Base-by-base conservation (phyloP, 2,113 vertebrate genomes). In the Chloroceryle aenea region DNA sequence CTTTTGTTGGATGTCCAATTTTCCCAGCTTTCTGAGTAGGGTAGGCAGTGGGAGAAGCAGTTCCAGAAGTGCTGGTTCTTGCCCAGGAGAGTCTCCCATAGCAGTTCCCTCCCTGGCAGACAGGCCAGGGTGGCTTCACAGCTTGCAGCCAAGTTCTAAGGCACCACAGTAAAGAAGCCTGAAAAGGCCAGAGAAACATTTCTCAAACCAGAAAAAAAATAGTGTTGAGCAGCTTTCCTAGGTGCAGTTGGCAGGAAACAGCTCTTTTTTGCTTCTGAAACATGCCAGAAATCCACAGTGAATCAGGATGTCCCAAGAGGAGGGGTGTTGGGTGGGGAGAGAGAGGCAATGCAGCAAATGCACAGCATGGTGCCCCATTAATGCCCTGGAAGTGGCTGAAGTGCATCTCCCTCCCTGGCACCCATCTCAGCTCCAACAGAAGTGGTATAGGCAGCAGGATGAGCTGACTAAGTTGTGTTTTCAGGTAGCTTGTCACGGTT, bases 91-190 rank as follows among this genome's bases (percentile, higher is more conserved):
- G n/a, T 81, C 81, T 96, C 88, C 85, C n/a, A 48, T 56, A 91
- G 94, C 86, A 97, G 88, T 86, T 80, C 84, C 94, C 78, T 91
- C 95, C 95, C 93, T 67, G 95, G 88, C 92, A 64, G 34, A 74
- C 7, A 74, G 77, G 68, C 94, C 95, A 96, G 85, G 95, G 83
- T 56, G 74, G 68, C 84, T 98, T 98, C 98, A 98, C 97, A 98
- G 97, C 97, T 98, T 98, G 97, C 93, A 96, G 97, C 91, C 53
- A 93, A 98, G 96, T 96, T 86, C 94, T 93, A 96, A 97, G 97
- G 95, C 97, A 97, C 96, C 97, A 96, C 73, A 97, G 85, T 91
- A 67, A 96, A 95, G 82, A 94, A 95, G 90, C 87, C 91, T 93
- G 72, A 48, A 86, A 75, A 81, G 91, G 71, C 87, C 76, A 85